phyloP scores from a whole-genome alignment of 2,113 vertebrate species.

The Stigmatopora nigra region DNA sequence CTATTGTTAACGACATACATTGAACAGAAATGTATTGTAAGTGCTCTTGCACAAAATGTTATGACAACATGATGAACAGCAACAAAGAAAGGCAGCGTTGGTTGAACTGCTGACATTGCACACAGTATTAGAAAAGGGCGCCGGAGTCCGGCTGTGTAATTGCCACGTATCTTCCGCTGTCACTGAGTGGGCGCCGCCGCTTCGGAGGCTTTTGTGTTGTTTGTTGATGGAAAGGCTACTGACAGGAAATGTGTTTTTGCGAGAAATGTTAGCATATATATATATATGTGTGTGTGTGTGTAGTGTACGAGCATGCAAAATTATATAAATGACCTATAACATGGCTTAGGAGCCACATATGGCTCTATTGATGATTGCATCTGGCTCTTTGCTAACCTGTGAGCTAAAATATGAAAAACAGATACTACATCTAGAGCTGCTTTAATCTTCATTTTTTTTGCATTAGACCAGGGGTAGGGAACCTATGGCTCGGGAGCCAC shows the following conservation, averaged over 20 bases:
- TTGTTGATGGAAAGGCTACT: conserved; percentile 27
- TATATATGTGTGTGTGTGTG: conserved; percentile 8
- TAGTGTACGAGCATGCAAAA: not conserved
- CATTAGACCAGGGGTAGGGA: too few relatives aligned
- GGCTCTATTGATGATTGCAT: too few relatives aligned
- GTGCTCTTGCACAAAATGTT: conserved; percentile 8
- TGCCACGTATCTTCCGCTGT: conserved; percentile 28
- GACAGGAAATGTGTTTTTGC: conserved; percentile 28
- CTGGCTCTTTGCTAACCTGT: too few relatives aligned
- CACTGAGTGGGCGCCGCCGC: conserved; percentile 33
- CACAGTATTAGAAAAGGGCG: conserved; percentile 41
- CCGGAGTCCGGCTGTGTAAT: conserved; percentile 21
- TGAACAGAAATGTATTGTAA: not conserved
- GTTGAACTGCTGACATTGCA: conserved; percentile 37
- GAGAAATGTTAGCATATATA: conserved; percentile 4
- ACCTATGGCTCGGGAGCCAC: too few relatives aligned
- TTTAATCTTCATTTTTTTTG: too few relatives aligned
- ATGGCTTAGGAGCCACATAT: too few relatives aligned
- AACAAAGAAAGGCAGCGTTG: conserved; percentile 30
- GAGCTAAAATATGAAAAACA: too few relatives aligned
- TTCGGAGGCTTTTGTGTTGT: conserved; percentile 35
- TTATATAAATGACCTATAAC: too few relatives aligned
- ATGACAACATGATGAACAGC: conserved; percentile 23
- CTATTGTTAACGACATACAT: not conserved
- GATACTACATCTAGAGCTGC: too few relatives aligned